A percentile compares a stretch with the other conserved stretches of the same genome.
These are phyloP conservation scores for Callyntrura guangdongensis DNA, from an alignment of 2,888 invertebrate species.

Conservation along the genomic window DNA sequence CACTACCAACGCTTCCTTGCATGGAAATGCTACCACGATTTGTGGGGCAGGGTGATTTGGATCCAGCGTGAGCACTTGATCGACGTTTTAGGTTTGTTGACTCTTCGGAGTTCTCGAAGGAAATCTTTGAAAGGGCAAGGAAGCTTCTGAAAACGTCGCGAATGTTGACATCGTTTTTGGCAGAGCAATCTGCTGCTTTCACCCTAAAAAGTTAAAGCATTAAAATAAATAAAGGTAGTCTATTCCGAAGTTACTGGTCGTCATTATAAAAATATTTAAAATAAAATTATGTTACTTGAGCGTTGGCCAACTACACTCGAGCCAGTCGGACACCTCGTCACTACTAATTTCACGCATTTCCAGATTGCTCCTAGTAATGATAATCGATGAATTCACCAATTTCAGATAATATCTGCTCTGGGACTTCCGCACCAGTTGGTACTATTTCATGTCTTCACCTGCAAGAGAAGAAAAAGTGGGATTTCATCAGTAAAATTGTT, in stretches of 20 bases:
- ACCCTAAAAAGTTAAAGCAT: slow-evolving; percentile 87
- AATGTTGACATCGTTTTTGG: slow-evolving; percentile 92
- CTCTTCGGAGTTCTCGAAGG: slow-evolving; percentile 83
- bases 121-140: slow-evolving; percentile 88
- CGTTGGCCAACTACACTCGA: slow-evolving; percentile 86
- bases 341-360: slow-evolving; percentile 90
- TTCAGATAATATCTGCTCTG: no score
- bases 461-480: no score
- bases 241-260: not conserved
- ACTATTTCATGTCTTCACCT: no score
- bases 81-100: slow-evolving; percentile 88
- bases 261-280: not conserved
- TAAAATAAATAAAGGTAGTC: no score
- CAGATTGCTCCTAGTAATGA: not conserved
- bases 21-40: slow-evolving; percentile 74
- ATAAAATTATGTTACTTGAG: slow-evolving; percentile 66
- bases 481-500: no score
- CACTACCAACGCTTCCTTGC: slow-evolving; percentile 73
- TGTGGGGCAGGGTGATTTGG: slow-evolving; percentile 84
- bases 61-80: slow-evolving; percentile 90
- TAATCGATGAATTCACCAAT: no score
- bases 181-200: slow-evolving; percentile 92
- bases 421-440: no score
- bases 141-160: slow-evolving; percentile 93
- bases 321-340: slow-evolving; percentile 94